Evolutionary conservation across 2,888 invertebrate genomes (phyloP).

Genomic region (Polydrusus pterygomalis): DNA sequence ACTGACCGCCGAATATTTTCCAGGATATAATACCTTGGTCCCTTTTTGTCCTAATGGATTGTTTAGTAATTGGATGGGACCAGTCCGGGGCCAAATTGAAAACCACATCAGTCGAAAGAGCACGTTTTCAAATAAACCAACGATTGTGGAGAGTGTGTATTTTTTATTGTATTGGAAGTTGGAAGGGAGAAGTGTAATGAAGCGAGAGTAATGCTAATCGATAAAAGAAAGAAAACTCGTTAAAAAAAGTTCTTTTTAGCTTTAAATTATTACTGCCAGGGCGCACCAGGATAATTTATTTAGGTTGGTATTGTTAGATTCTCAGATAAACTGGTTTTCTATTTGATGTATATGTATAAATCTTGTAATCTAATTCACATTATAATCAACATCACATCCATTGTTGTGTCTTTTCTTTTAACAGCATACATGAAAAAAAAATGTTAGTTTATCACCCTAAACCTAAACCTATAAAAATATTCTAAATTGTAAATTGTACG

Average conservation of each 20-base stretch:
- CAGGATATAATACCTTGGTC: conserved; percentile 55
- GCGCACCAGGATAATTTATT: no score
- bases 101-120: conserved; percentile 45
- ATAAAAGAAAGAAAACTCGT: conserved; percentile 9
- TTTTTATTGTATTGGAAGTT: conserved; percentile 31
- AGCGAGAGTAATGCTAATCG: conserved; percentile 14
- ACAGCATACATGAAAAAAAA: no score
- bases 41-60: conserved; percentile 58
- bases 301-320: no score
- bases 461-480: no score
- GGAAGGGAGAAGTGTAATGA: conserved; percentile 33
- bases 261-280: no score
- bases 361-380: no score
- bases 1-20: conserved; percentile 58
- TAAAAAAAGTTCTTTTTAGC: neutral
- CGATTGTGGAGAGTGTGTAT: conserved; percentile 32
- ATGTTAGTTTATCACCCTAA: no score
- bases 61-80: conserved; percentile 60
- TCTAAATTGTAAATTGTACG: no score
- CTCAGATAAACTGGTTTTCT: no score
- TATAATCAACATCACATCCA: no score
- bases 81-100: conserved; percentile 39
- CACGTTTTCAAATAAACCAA: conserved; percentile 45
- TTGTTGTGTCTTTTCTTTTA: no score
- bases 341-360: no score